Evolutionary conservation across 1,140 invertebrate genomes (phyloP), one percentile per base, ranked within the genome.

Genomic region (Polyergus mexicanus): DNA sequence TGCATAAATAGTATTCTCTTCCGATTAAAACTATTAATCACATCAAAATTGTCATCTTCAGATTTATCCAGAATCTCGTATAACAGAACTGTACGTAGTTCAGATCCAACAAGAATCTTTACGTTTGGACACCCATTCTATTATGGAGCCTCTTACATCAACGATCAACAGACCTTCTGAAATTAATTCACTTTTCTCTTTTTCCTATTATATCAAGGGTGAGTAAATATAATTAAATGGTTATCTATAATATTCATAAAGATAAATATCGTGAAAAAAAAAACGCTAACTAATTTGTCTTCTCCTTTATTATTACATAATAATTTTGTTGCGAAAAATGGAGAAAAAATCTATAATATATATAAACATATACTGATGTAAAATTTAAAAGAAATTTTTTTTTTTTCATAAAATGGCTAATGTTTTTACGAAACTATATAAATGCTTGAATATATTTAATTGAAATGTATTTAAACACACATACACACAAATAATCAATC

Each of bases 161-260:
- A 25, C 47, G 22, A 97, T 98, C 7, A 94, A 96, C 75, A 96
- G 98, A 94, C 97, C 98, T 0, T 96, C 96, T 44, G 97, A 98
- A 95, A 98, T 98, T 81, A 97, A 97, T 92, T 96, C 97, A 86
- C 97, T 98, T 84, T 98, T 98, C 94, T 98, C 98, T 92, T 96
- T 96, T 11, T 98, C 98, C 75, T 98, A 97, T 44, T 98, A 98
- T 91, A 97, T 95, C 91, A 98, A 98, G 95, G 98, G 62, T 65
- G 10, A 63, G 13, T 16, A 32, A 19, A 1, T 0, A 2, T 63
- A 32, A 63, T 8, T 65, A 35, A 35, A 38, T 3, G 10, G 32
- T 35, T 35, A 3, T 35, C 13, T 16, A 28, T 28, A 32, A 19
- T 32, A 16, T 28, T 28, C 25, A 28, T 28, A 19, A 63, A 28